These are phyloP conservation scores for Chaenogobius annularis DNA, from an alignment of 2,113 vertebrate species.

Conservation along the genomic window DNA sequence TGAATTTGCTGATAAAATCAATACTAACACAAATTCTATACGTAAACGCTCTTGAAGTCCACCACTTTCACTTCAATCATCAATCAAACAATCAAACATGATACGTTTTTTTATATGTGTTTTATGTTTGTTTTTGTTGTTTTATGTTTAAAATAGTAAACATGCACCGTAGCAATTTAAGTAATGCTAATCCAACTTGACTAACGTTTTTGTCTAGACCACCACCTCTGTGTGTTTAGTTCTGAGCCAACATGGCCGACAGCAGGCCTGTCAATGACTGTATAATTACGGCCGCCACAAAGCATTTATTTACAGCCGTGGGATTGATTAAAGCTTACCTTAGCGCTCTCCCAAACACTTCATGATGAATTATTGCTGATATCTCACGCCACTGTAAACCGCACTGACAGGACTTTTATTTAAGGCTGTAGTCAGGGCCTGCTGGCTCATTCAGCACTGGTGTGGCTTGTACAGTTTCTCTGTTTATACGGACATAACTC, in stretches of 20 bases:
- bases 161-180: too few relatives aligned
- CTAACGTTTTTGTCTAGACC: neutral
- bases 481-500: conserved; percentile 47
- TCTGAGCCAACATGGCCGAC: conserved; percentile 38
- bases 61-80: too few relatives aligned
- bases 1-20: too few relatives aligned
- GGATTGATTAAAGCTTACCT: conserved; percentile 52
- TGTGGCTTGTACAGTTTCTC: conserved; percentile 11
- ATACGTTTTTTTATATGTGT: too few relatives aligned
- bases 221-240: conserved; percentile 33
- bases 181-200: neutral
- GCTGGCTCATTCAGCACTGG: conserved; percentile 33
- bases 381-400: conserved; percentile 14
- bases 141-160: too few relatives aligned
- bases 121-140: too few relatives aligned
- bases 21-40: too few relatives aligned
- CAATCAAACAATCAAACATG: too few relatives aligned
- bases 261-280: conserved; percentile 36
- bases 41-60: too few relatives aligned
- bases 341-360: conserved; percentile 32
- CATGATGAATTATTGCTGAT: conserved; percentile 33
- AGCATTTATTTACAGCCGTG: conserved; percentile 53
- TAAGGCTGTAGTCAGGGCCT: conserved; percentile 5
- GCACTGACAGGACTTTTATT: conserved; percentile 36
- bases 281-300: conserved; percentile 51